Percentiles rank a stretch among this genome's conserved stretches.
Conservation (phyloP, 2,888 invertebrate genomes). For the Microctonus brassicae region DNA sequence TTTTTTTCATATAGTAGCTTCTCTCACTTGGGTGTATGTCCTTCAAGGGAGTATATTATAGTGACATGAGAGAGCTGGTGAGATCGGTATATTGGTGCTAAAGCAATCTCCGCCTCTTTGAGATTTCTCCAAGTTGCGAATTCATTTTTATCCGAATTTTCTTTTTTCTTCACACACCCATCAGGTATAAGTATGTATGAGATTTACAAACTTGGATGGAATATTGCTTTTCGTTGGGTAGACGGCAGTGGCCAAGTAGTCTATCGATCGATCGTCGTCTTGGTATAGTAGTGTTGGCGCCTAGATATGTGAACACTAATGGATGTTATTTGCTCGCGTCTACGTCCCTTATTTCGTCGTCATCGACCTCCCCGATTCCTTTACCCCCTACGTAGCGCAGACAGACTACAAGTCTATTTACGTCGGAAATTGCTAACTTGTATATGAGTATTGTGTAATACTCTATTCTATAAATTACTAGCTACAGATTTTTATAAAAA, state of each 20-base stretch:
- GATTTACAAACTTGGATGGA: background rate
- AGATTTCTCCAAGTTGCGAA: background rate
- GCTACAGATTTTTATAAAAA: background rate
- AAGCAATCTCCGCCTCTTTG: constrained; percentile 14
- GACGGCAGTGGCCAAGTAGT: constrained; percentile 14
- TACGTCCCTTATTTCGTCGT: background rate
- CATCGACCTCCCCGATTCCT: background rate
- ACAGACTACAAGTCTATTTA: constrained; percentile 18
- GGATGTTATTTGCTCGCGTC: constrained; percentile 28
- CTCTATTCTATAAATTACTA: constrained; percentile 17
- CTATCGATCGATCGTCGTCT: constrained; percentile 21
- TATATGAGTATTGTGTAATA: background rate
- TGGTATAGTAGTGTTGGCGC: constrained; percentile 8
- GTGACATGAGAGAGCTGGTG: too few relatives aligned
- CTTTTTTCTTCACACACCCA: background rate
- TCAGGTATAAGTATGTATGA: background rate
- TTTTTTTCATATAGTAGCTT: too few relatives aligned
- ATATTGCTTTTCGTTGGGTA: background rate
- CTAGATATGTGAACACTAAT: constrained; percentile 22
- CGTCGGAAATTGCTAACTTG: constrained; percentile 12
- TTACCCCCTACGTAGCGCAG: background rate
- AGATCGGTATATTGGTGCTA: too few relatives aligned
- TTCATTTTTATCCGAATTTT: background rate
- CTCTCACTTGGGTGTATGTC: too few relatives aligned
- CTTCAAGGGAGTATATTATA: too few relatives aligned